Percentiles rank a stretch among this genome's conserved stretches.
phyloP scores from a whole-genome alignment of 1,140 invertebrate genomes.

The Apocrypta bakeri region DNA sequence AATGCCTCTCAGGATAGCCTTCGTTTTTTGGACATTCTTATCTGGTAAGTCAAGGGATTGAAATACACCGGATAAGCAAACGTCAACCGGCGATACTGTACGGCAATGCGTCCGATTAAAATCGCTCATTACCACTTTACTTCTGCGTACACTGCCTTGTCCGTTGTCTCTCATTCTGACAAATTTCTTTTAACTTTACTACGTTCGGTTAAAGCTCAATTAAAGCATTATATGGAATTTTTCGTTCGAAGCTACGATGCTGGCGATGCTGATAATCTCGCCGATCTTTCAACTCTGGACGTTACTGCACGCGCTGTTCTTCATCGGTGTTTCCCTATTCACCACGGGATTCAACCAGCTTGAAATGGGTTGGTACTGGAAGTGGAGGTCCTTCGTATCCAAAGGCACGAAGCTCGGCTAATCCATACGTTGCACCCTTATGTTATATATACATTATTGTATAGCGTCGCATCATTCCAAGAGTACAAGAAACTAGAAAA shows the following conservation, averaged over 20 bases:
- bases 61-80: not conserved
- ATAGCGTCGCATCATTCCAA: not conserved
- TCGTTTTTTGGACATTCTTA: conserved; percentile 76
- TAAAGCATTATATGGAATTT: too few relatives aligned
- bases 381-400: conserved; percentile 60
- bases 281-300: conserved; percentile 73
- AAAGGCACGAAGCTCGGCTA: conserved; percentile 48
- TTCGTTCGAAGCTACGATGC: conserved; percentile 67
- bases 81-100: not conserved
- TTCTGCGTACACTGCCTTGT: not conserved
- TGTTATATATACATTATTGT: not conserved
- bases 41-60: conserved; percentile 57
- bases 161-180: not conserved
- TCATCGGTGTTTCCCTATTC: conserved; percentile 74
- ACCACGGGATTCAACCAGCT: conserved; percentile 76
- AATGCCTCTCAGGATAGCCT: conserved; percentile 73
- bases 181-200: too few relatives aligned
- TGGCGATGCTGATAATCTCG: conserved; percentile 71
- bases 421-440: not conserved
- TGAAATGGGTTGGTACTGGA: conserved; percentile 74
- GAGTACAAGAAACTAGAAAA: not conserved
- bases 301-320: conserved; percentile 71
- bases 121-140: not conserved
- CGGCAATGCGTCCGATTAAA: not conserved
- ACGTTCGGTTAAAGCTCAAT: too few relatives aligned